Percentiles rank a stretch among this genome's conserved stretches.
Conservation (phyloP, 2,113 vertebrate species). For the Callionymus lyra region DNA sequence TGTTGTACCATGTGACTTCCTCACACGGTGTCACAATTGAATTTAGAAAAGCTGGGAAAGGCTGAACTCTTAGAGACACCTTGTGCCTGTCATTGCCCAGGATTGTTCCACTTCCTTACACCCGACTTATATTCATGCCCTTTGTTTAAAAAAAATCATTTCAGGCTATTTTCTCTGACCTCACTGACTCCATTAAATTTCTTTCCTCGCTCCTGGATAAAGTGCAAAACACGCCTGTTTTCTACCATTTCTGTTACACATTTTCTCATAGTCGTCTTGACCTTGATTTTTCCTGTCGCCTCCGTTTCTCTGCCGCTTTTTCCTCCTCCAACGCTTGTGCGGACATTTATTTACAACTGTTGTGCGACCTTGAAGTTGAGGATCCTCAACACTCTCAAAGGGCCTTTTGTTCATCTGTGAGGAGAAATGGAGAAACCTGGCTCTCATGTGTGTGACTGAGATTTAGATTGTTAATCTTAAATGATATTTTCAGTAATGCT, state of each 20-base stretch:
- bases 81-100: no score
- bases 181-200: constrained; percentile 1
- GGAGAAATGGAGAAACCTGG: constrained; percentile 11
- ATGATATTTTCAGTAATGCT: no score
- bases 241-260: neutral
- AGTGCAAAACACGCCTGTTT: constrained; percentile 17
- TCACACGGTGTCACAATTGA: constrained; percentile 15
- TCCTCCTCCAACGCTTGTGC: neutral
- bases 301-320: no score
- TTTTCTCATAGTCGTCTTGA: neutral
- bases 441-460: neutral
- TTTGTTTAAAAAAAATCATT: constrained; percentile 17
- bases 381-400: constrained; percentile 13
- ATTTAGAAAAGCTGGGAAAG: constrained; percentile 5
- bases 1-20: constrained; percentile 23
- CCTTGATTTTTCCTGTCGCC: neutral
- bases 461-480: no score
- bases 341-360: neutral
- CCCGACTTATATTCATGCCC: neutral
- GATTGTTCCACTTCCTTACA: neutral
- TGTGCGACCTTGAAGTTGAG: constrained; percentile 25
- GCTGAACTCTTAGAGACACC: neutral
- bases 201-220: constrained; percentile 1
- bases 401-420: constrained; percentile 22
- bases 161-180: constrained; percentile 6